Evolutionary conservation across 2,888 invertebrate species (phyloP), one percentile per base, ranked within the genome.

Genomic region (Clistopyga incitator): DNA sequence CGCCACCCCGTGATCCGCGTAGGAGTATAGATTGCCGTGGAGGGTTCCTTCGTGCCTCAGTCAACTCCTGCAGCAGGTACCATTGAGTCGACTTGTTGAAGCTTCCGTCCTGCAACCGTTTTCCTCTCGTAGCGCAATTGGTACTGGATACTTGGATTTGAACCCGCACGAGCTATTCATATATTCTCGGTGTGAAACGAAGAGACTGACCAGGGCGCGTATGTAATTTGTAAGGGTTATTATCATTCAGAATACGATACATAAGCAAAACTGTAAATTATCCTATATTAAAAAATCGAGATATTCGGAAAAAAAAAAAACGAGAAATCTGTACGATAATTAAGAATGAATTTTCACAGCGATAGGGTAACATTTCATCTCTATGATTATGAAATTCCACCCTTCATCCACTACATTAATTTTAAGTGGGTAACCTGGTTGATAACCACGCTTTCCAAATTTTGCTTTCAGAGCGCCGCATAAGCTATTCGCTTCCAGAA

Each of bases 21-120:
- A 82, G 85, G 88, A 89, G 91, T 92, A 92, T 92, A 92, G 92
- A 92, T 92, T 90, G 89, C 86, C 85, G 85, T 82, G 85, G 87
- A 81, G 76, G 78, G 85, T 86, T 87, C 84, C 85, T 85, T 86
- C 54, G 68, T 47, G 84, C 77, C 86, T 90, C 91, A 92, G 92
- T 92, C 78, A 78, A 71, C 45, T 78, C 87, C 88, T 90, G 89
- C 89, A 87, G 81, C 87, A 85, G 87, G 85, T 88, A 84, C 84
- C 90, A 86, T 78, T 68, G 47, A 67, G 71, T 81, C 78, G 88
- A 89, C 91, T 90, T 89, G 90, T 91, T 89, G 90, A 88, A 86
- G 65, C 52, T 56, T 74, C 68, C 64, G 61, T 78, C 42, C 74
- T 29, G 42, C 18, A 6, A 25, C 23, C 38, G 54, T 71, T 54